These are phyloP conservation scores for Dicentrarchus labrax DNA, from an alignment of 2,113 vertebrate genomes.

Conservation along the genomic window DNA sequence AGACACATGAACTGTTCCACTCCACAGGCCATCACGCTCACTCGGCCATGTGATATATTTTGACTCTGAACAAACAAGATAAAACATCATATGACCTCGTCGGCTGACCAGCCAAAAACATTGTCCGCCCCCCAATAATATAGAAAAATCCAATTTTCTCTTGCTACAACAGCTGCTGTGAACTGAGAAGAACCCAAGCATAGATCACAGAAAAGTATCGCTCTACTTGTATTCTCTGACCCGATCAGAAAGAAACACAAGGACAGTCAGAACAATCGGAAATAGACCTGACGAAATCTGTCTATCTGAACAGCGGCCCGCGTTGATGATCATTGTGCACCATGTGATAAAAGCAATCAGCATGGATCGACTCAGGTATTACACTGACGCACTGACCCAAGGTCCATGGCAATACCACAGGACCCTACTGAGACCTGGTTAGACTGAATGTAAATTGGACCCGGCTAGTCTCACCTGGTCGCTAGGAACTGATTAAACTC, in stretches of 20 bases:
- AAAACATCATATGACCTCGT: neutral
- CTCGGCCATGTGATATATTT: neutral
- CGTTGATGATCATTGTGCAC: too few relatives aligned
- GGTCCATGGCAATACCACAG: neutral
- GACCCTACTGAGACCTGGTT: neutral
- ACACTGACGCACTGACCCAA: neutral
- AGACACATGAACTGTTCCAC: slow-evolving; percentile 17
- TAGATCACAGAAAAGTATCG: neutral
- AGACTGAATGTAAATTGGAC: neutral
- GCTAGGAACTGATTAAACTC: neutral
- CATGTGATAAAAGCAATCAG: too few relatives aligned
- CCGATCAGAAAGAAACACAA: too few relatives aligned
- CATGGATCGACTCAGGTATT: neutral
- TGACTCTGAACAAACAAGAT: slow-evolving; percentile 10
- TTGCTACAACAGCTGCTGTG: neutral
- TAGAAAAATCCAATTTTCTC: neutral
- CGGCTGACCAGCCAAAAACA: neutral
- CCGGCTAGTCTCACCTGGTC: neutral
- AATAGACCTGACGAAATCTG: neutral
- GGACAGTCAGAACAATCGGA: neutral
- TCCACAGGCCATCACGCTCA: slow-evolving; percentile 17
- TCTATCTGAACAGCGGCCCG: too few relatives aligned
- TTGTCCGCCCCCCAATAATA: neutral
- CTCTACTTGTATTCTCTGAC: neutral
- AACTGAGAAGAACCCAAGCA: neutral